Evolutionary conservation across 64 coral and sea anemone genomes (phyloP).

Genomic region (Stylophora pistillata): DNA sequence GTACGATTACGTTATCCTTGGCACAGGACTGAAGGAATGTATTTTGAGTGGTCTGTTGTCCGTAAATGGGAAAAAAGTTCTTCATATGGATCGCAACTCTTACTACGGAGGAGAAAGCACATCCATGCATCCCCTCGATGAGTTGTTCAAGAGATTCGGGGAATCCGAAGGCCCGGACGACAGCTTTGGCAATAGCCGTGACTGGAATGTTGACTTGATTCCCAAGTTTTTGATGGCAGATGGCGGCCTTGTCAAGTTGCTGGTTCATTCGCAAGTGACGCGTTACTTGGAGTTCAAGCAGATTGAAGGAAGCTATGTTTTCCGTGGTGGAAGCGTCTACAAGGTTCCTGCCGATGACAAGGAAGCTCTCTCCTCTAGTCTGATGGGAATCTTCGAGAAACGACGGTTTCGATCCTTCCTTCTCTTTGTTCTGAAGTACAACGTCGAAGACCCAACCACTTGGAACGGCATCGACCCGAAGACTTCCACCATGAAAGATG

Average conservation of each 20-base stretch:
- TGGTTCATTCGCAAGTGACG: slow-evolving; percentile 78
- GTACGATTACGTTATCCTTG: slow-evolving; percentile 87
- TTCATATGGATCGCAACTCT: slow-evolving; percentile 79
- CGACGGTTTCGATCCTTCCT: slow-evolving; percentile 82
- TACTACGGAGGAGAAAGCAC: slow-evolving; percentile 89
- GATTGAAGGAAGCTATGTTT: slow-evolving; percentile 90
- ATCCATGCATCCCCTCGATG: slow-evolving; percentile 67
- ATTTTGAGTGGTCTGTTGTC: slow-evolving; percentile 87
- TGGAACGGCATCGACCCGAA: slow-evolving; percentile 70
- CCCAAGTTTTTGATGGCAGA: slow-evolving; percentile 92
- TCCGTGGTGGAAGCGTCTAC: slow-evolving; percentile 61
- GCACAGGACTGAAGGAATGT: slow-evolving; percentile 95
- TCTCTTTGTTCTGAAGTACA: slow-evolving; percentile 61
- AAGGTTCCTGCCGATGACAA: slow-evolving; percentile 81
- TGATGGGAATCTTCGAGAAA: slow-evolving; percentile 94
- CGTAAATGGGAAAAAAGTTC: slow-evolving; percentile 67
- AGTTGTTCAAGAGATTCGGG: slow-evolving; percentile 72
- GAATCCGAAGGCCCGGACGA: slow-evolving; percentile 33
- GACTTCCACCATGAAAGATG: slow-evolving; percentile 73
- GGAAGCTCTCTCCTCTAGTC: slow-evolving; percentile 67
- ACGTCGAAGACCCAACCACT: slow-evolving; percentile 44
- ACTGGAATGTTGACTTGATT: slow-evolving; percentile 89
- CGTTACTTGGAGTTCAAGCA: slow-evolving; percentile 88
- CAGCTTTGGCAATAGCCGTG: slow-evolving; percentile 56
- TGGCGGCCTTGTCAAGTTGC: slow-evolving; percentile 79